Evolutionary conservation across 2,888 invertebrate genomes (phyloP).

Genomic region (Aleiodes alternator): DNA sequence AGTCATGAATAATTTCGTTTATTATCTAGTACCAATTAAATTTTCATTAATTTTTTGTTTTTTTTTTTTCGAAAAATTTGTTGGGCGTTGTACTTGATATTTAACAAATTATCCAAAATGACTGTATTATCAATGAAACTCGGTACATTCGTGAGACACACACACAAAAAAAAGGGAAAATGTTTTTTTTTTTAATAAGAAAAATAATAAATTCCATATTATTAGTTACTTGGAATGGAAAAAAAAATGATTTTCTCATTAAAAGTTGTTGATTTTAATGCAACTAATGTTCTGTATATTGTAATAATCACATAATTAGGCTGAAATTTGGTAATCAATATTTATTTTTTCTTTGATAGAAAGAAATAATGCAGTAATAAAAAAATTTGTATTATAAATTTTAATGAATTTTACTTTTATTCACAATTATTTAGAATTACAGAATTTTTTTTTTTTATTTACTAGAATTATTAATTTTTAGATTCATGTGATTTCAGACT

Average conservation of each 20-base stretch:
- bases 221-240: background rate
- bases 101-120: constrained; percentile 38
- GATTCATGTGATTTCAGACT: constrained; percentile 54
- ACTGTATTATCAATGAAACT: constrained; percentile 18
- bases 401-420: constrained; percentile 1
- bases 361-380: constrained; percentile 31
- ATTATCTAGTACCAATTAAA: constrained; percentile 41
- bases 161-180: background rate
- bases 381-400: constrained; percentile 20
- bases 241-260: background rate
- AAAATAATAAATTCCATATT: no score
- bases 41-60: constrained; percentile 24
- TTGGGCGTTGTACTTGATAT: constrained; percentile 55
- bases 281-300: constrained; percentile 22
- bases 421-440: background rate
- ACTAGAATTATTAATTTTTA: constrained; percentile 36
- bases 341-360: background rate
- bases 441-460: background rate
- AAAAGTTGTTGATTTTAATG: constrained; percentile 1
- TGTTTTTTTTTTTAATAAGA: background rate
- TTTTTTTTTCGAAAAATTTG: constrained; percentile 32
- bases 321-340: constrained; percentile 14
- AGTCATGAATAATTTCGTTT: constrained; percentile 33
- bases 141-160: background rate
- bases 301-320: constrained; percentile 7